phyloP scores from a whole-genome alignment of 2,888 invertebrate species.

The Noctua comes region DNA sequence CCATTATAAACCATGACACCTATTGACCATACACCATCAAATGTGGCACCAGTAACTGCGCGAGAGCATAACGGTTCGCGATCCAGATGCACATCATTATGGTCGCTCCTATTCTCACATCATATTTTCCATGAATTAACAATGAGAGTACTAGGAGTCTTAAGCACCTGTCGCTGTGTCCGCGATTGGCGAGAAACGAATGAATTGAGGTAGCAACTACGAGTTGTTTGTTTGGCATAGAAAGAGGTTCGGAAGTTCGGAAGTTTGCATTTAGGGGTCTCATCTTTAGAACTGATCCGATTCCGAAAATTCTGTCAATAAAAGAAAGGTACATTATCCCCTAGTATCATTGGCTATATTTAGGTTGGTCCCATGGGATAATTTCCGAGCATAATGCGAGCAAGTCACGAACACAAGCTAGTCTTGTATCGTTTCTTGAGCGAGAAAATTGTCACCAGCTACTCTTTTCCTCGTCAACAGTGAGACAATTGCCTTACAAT shows the following conservation, averaged over 20 bases:
- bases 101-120: constrained; percentile 67
- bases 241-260: neutral
- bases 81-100: constrained; percentile 53
- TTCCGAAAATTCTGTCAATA: neutral
- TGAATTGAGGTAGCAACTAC: neutral
- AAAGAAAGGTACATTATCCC: neutral
- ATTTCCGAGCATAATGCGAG: neutral
- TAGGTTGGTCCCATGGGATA: neutral
- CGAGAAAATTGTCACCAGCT: neutral
- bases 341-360: neutral
- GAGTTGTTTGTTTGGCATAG: neutral
- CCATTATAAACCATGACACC: constrained; percentile 10
- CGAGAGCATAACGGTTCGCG: constrained; percentile 42
- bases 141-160: constrained; percentile 33
- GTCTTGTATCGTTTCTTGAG: neutral
- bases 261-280: neutral
- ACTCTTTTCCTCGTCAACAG: neutral
- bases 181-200: neutral
- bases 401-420: fast-evolving
- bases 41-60: constrained; percentile 45
- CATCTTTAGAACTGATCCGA: neutral
- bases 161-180: neutral
- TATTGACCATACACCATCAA: constrained; percentile 48
- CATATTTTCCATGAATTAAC: constrained; percentile 61
- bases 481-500: constrained; percentile 1